Percentiles rank a stretch among this genome's conserved stretches.
Evolutionary conservation across 2,888 invertebrate genomes (phyloP).

Genomic region (Andrena flavipes): DNA sequence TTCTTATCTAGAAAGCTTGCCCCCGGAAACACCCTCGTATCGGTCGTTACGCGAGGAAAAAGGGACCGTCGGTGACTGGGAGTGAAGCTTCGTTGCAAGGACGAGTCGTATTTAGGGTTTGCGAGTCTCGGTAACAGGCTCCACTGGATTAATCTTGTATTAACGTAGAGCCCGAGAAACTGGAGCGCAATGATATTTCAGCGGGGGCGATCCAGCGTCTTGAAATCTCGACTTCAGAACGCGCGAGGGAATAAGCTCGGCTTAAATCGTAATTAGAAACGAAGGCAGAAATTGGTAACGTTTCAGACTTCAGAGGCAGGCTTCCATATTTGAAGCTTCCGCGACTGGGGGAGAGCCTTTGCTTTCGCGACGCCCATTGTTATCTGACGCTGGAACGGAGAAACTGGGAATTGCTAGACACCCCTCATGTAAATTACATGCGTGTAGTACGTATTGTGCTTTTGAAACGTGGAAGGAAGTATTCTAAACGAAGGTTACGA

Average conservation of each 20-base stretch:
- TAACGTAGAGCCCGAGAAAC: conserved; percentile 19
- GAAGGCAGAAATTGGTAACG: conserved; percentile 37
- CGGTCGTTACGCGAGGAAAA: not conserved
- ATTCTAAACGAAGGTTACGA: not conserved
- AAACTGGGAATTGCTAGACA: conserved; percentile 21
- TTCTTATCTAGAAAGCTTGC: not conserved
- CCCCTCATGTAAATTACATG: conserved; percentile 10
- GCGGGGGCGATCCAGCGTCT: not conserved
- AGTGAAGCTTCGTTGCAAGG: not conserved
- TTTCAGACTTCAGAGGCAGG: conserved; percentile 5
- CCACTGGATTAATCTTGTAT: conserved; percentile 28
- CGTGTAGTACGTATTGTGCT: not conserved
- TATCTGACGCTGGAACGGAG: conserved; percentile 5
- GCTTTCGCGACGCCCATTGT: conserved; percentile 4
- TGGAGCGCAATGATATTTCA: conserved; percentile 33
- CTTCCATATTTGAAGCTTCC: conserved; percentile 12
- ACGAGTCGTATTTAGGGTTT: not conserved
- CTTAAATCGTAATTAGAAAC: conserved; percentile 56
- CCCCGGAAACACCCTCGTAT: not conserved
- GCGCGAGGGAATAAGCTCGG: conserved; percentile 30
- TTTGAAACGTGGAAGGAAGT: not conserved
- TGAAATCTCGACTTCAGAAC: conserved; percentile 16
- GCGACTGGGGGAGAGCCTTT: not conserved
- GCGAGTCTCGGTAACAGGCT: conserved; percentile 11
- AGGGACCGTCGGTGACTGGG: not conserved